phyloP scores from a whole-genome alignment of 2,888 invertebrate genomes.

The Seira ritae region DNA sequence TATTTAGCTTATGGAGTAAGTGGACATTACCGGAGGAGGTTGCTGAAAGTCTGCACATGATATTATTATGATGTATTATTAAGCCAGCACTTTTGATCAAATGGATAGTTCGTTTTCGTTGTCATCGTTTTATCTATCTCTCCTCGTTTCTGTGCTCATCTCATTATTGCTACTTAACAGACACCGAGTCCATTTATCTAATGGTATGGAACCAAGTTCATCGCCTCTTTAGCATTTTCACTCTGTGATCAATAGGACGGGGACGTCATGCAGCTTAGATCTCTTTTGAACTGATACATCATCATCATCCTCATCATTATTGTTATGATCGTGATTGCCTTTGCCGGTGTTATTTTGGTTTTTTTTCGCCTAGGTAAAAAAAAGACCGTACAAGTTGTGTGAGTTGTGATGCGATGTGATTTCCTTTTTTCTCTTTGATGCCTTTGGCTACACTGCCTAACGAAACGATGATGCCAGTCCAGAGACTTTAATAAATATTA shows the following conservation, averaged over 20 bases:
- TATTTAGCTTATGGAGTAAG: too few relatives aligned
- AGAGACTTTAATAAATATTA: too few relatives aligned
- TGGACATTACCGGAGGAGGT: too few relatives aligned
- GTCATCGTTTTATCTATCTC: slow-evolving; percentile 23
- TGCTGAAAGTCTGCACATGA: too few relatives aligned
- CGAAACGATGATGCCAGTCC: too few relatives aligned
- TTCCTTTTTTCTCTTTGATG: slow-evolving; percentile 20
- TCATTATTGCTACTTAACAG: slow-evolving; percentile 56
- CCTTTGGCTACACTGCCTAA: slow-evolving; percentile 52
- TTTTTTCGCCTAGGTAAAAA: slow-evolving; percentile 32
- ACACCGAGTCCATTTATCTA: slow-evolving; percentile 41
- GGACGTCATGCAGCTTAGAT: slow-evolving; percentile 60
- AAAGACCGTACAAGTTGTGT: not conserved
- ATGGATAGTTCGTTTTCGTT: not conserved
- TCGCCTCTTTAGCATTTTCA: slow-evolving; percentile 51
- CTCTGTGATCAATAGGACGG: slow-evolving; percentile 54
- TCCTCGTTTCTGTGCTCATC: slow-evolving; percentile 20
- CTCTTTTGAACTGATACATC: slow-evolving; percentile 58
- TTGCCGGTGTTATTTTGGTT: slow-evolving; percentile 25
- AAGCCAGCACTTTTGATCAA: not conserved
- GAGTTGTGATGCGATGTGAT: not conserved
- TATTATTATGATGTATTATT: too few relatives aligned
- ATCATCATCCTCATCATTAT: slow-evolving; percentile 29
- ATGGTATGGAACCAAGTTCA: slow-evolving; percentile 57
- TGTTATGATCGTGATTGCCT: slow-evolving; percentile 12